Conservation (phyloP, 1,140 invertebrate genomes). For the Argopecten irradians region DNA sequence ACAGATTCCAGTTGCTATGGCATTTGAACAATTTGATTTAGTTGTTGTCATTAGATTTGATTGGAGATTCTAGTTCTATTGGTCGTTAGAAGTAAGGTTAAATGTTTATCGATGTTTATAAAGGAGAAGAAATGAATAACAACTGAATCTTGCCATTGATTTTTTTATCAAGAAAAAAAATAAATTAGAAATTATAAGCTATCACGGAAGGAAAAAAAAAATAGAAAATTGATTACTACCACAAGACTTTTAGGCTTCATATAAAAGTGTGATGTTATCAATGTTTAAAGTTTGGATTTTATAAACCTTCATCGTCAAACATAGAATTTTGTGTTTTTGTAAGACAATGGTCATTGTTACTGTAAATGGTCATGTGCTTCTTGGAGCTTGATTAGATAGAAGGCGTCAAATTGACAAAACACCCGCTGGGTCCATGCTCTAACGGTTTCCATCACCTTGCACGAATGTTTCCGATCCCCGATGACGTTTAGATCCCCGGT, state of each 20-base stretch:
- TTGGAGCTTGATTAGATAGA: neutral
- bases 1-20: neutral
- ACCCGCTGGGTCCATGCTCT: neutral
- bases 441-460: neutral
- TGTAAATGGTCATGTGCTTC: neutral
- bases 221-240: too few relatives aligned
- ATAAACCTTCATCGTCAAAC: neutral
- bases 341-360: neutral
- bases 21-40: neutral
- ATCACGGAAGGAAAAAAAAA: too few relatives aligned
- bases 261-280: too few relatives aligned
- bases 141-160: neutral
- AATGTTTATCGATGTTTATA: neutral
- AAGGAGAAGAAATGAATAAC: neutral
- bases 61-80: neutral
- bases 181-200: too few relatives aligned
- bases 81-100: neutral
- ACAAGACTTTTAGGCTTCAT: neutral
- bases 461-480: neutral
- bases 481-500: neutral
- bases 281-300: too few relatives aligned
- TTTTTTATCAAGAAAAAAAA: too few relatives aligned
- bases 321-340: neutral
- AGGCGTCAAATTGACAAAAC: neutral
- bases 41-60: neutral